Evolutionary conservation across 2,797 vertebrate genomes (phyloP).

Genomic region (Pangasius sanitwongsei): DNA sequence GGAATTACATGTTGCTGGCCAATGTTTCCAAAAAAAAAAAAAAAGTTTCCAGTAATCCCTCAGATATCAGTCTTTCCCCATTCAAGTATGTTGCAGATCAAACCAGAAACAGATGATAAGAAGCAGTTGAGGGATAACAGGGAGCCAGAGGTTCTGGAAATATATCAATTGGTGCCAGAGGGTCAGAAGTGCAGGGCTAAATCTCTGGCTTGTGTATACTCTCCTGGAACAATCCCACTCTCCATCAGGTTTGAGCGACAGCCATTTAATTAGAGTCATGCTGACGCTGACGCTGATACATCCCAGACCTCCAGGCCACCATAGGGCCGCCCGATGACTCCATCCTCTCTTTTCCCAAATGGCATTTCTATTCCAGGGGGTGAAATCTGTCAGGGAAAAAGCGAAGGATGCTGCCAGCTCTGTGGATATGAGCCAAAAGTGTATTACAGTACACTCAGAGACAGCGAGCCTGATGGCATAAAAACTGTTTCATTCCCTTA

Average conservation of each 20-base stretch:
- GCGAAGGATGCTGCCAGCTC: slow-evolving; percentile 1
- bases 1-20: neutral
- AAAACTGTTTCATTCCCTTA: slow-evolving; percentile 9
- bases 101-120: neutral
- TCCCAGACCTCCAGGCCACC: slow-evolving; percentile 47
- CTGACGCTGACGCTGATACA: slow-evolving; percentile 31
- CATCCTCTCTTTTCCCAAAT: slow-evolving; percentile 33
- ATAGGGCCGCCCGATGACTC: slow-evolving; percentile 17
- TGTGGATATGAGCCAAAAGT: slow-evolving; percentile 17
- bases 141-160: slow-evolving; percentile 51
- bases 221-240: slow-evolving; percentile 56
- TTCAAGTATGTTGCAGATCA: neutral
- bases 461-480: slow-evolving; percentile 32
- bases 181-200: slow-evolving; percentile 46
- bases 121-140: slow-evolving; percentile 16
- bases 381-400: slow-evolving; percentile 18
- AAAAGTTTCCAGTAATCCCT: neutral
- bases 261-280: slow-evolving; percentile 67
- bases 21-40: neutral
- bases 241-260: slow-evolving; percentile 58
- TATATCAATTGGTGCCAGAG: slow-evolving; percentile 22
- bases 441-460: slow-evolving; percentile 21
- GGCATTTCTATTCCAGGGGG: slow-evolving; percentile 35
- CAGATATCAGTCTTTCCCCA: slow-evolving; percentile 36
- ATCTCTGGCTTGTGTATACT: slow-evolving; percentile 27